These are phyloP conservation scores for Pachypanchax playfairii DNA, from an alignment of 2,113 vertebrate genomes.

Conservation along the genomic window DNA sequence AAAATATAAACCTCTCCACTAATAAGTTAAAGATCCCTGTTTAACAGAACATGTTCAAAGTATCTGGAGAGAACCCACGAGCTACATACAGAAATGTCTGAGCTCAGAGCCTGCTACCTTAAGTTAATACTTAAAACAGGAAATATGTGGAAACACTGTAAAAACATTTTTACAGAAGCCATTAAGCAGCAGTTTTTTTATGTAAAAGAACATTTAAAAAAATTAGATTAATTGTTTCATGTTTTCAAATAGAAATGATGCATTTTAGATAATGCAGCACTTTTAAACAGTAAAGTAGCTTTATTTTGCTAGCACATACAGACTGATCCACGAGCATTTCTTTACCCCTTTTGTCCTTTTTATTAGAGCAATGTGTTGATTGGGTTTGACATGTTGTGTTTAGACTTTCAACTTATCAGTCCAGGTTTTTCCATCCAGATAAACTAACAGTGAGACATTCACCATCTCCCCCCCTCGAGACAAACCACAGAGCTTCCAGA, in stretches of 20 bases:
- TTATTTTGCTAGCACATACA: no score
- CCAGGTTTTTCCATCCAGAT: slow-evolving; percentile 6
- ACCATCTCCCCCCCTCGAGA: background rate
- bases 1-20: no score
- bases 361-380: slow-evolving; percentile 6
- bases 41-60: no score
- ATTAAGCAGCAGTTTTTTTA: background rate
- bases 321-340: slow-evolving; percentile 13
- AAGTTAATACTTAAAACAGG: background rate
- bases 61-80: no score
- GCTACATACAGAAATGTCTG: no score
- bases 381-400: slow-evolving; percentile 3
- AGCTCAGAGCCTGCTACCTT: no score
- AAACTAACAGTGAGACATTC: background rate
- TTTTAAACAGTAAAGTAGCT: no score
- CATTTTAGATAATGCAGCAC: no score
- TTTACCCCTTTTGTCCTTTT: background rate
- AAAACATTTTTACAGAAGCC: background rate
- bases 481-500: background rate
- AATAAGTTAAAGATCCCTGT: no score
- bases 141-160: background rate
- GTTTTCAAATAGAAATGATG: background rate
- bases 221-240: no score
- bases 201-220: background rate
- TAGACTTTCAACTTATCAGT: slow-evolving; percentile 22